A percentile compares a stretch with the other conserved stretches of the same genome.
These are phyloP conservation scores for Drosophila navojoa DNA, from an alignment of 1,140 invertebrate genomes.

Conservation along the genomic window DNA sequence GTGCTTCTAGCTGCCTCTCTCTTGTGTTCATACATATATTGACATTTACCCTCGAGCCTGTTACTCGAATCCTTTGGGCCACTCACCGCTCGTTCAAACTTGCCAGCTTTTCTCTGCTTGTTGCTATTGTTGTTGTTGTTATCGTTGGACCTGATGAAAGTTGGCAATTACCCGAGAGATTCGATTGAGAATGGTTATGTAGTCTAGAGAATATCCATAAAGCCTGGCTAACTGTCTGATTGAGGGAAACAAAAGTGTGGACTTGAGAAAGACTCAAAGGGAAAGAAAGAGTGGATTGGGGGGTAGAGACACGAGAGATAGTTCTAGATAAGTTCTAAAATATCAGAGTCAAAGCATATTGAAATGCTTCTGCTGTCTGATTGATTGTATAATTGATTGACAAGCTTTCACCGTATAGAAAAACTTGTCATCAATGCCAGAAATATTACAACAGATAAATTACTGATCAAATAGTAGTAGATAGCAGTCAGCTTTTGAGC, in stretches of 20 bases:
- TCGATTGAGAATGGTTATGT: slow-evolving; percentile 13
- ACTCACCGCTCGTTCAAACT: slow-evolving; percentile 68
- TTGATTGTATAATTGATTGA: too few species aligned
- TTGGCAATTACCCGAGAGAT: slow-evolving; percentile 27
- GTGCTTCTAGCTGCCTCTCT: slow-evolving; percentile 11
- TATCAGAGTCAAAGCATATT: too few species aligned
- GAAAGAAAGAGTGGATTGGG: not conserved
- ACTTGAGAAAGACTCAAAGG: not conserved
- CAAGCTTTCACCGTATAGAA: too few species aligned
- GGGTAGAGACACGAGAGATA: too few species aligned
- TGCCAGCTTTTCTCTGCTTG: slow-evolving; percentile 46
- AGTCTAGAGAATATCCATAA: slow-evolving; percentile 6
- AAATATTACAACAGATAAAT: too few species aligned
- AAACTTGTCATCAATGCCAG: too few species aligned
- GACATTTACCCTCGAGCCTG: slow-evolving; percentile 48
- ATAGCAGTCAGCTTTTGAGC: too few species aligned
- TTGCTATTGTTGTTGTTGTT: slow-evolving; percentile 27
- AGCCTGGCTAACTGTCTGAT: slow-evolving; percentile 25
- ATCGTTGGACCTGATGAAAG: slow-evolving; percentile 31
- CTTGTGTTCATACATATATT: slow-evolving; percentile 29
- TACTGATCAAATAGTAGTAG: too few species aligned
- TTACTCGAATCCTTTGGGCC: slow-evolving; percentile 47
- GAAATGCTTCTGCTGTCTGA: too few species aligned
- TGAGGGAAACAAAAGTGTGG: not conserved
- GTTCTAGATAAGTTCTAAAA: too few species aligned